Evolutionary conservation across 2,888 invertebrate species (phyloP), one percentile per base, ranked within the genome.

Genomic region (Chesias legatella): DNA sequence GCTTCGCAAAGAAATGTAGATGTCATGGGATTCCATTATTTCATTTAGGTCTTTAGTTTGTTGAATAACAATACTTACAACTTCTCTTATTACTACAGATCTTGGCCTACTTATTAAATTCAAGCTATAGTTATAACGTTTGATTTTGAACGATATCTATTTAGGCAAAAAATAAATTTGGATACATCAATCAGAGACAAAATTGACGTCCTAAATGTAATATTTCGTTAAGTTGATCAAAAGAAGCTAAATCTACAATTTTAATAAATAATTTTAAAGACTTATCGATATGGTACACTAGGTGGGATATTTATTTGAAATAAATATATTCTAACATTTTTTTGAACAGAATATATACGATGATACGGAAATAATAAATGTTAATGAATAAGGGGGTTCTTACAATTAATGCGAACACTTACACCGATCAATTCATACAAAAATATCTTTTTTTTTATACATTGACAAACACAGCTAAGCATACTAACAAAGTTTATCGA

Each of bases 391-490:
- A 54, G 49, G 50, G 46, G 54, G 48, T 51, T 63, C 66, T 69
- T 73, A 73, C 60, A 58, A 56, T 65, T 73, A 79, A 73, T 67
- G 73, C 76, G 62, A 74, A 75, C 71, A 73, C 76, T 79, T 79
- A 79, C 62, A 66, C 70, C 68, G 64, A 77, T 71, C 68, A 72
- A 76, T 76, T 71, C 82, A 84, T 86, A 88, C 82, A 88, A 88
- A 88, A 88, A 86, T 88, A 88, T 85, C 74, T 80, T 83, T 82
- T 79, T n/a, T 74, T 82, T 79, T 79, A 81, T 73, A 77, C 74
- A 72, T 72, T 62, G 71, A 74, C 73, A 69, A 73, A 74, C 73
- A 74, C 64, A 61, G 74, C 76, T 79, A 83, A 81, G 78, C 83
- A 76, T 72, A 63, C 60, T 69, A 64, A 67, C 48, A 63, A 59